phyloP scores from a whole-genome alignment of 2,888 invertebrate species.

The Lithophane leautieri region DNA sequence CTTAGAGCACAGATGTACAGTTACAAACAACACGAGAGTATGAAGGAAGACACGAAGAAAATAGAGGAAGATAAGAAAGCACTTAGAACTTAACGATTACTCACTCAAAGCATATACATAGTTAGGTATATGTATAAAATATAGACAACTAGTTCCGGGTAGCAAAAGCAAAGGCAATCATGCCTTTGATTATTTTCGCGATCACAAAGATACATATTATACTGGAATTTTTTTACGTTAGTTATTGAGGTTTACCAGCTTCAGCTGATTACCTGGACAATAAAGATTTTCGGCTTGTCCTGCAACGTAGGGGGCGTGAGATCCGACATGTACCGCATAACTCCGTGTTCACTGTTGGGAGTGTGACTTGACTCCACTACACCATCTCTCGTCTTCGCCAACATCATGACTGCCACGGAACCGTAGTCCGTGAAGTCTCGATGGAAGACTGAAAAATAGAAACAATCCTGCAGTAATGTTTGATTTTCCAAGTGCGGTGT shows the following conservation, averaged over 20 bases:
- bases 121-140: not conserved
- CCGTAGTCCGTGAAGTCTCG: constrained; percentile 60
- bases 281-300: constrained; percentile 56
- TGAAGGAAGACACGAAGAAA: too few relatives aligned
- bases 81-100: not conserved
- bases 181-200: not conserved
- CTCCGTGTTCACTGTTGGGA: constrained; percentile 42
- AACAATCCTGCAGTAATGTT: not conserved
- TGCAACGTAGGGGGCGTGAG: constrained; percentile 40
- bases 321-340: constrained; percentile 45
- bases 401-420: constrained; percentile 56
- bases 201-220: not conserved
- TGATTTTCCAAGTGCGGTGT: too few relatives aligned
- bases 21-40: too few relatives aligned
- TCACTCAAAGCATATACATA: not conserved
- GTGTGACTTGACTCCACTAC: constrained; percentile 45
- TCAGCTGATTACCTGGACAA: constrained; percentile 46
- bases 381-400: constrained; percentile 40
- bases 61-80: too few relatives aligned
- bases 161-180: not conserved
- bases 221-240: not conserved
- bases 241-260: not conserved
- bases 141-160: not conserved
- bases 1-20: too few relatives aligned
- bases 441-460: constrained; percentile 43